Evolutionary conservation across 1,140 invertebrate species (phyloP).

Genomic region (Achatina immaculata): DNA sequence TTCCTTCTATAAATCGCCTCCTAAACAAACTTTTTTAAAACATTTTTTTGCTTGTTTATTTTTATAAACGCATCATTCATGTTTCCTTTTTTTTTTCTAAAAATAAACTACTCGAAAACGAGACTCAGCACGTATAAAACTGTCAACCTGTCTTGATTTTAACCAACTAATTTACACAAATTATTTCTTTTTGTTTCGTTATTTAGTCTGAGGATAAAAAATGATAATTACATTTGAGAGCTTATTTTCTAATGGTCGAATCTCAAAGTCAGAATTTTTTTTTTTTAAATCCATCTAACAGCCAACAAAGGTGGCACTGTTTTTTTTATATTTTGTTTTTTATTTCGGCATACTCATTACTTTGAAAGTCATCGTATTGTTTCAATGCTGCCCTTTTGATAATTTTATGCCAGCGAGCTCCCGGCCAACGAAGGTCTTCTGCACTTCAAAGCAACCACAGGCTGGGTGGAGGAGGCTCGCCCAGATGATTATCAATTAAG

Average conservation of each 20-base stretch:
- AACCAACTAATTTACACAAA: background rate
- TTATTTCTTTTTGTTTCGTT: background rate
- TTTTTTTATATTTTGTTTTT: too few relatives aligned
- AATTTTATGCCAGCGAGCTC: background rate
- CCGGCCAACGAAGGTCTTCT: background rate
- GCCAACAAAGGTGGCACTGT: background rate
- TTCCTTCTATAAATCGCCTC: too few relatives aligned
- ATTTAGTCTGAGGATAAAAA: background rate
- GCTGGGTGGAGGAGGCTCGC: background rate
- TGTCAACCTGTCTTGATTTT: background rate
- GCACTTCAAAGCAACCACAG: constrained; percentile 11
- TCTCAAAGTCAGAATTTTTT: background rate
- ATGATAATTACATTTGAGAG: background rate
- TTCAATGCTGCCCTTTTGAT: constrained; percentile 7
- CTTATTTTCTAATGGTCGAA: background rate
- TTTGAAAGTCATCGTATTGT: constrained; percentile 3
- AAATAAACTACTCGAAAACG: background rate
- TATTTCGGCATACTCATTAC: background rate
- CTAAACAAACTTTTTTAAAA: background rate
- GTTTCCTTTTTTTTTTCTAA: background rate
- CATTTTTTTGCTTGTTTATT: too few relatives aligned
- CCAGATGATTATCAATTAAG: constrained; percentile 10
- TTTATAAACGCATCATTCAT: background rate
- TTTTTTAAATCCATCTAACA: background rate
- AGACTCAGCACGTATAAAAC: background rate